Evolutionary conservation across 2,888 invertebrate genomes (phyloP).

Genomic region (Ecliptopera silaceata): DNA sequence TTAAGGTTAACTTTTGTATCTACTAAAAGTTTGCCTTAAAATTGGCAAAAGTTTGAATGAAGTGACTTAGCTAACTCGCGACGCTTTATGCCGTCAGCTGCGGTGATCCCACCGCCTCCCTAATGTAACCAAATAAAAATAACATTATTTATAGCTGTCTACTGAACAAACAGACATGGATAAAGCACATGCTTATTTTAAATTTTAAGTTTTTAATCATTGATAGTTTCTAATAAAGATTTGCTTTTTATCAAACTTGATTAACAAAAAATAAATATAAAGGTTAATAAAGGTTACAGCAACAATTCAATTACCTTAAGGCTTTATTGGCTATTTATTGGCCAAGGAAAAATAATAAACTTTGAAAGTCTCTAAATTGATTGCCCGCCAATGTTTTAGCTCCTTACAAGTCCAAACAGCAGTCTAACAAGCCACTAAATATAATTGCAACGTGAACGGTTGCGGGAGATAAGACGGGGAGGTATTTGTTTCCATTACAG

Average conservation of each 20-base stretch:
- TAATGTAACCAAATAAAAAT: slow-evolving; percentile 73
- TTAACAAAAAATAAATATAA: too few relatives aligned
- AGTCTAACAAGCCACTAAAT: slow-evolving; percentile 37
- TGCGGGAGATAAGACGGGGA: slow-evolving; percentile 52
- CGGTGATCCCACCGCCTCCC: slow-evolving; percentile 72
- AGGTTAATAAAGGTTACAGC: too few relatives aligned
- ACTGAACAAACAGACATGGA: slow-evolving; percentile 45
- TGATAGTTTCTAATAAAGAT: too few relatives aligned
- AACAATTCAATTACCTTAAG: too few relatives aligned
- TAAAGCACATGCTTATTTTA: slow-evolving; percentile 33
- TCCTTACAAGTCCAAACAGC: slow-evolving; percentile 17
- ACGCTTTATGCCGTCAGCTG: slow-evolving; percentile 74
- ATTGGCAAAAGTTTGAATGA: slow-evolving; percentile 78
- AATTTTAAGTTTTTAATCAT: too few relatives aligned
- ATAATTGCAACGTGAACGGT: slow-evolving; percentile 53
- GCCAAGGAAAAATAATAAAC: neutral
- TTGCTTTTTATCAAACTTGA: too few relatives aligned
- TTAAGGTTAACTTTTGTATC: slow-evolving; percentile 65
- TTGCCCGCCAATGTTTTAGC: slow-evolving; percentile 1
- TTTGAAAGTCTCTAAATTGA: neutral
- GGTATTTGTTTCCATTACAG: slow-evolving; percentile 54
- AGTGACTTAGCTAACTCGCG: slow-evolving; percentile 74
- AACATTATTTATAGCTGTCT: slow-evolving; percentile 62
- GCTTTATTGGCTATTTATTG: neutral
- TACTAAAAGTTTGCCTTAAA: slow-evolving; percentile 69